Conservation (phyloP, 2,888 invertebrate genomes). For the Cryptus armator region DNA sequence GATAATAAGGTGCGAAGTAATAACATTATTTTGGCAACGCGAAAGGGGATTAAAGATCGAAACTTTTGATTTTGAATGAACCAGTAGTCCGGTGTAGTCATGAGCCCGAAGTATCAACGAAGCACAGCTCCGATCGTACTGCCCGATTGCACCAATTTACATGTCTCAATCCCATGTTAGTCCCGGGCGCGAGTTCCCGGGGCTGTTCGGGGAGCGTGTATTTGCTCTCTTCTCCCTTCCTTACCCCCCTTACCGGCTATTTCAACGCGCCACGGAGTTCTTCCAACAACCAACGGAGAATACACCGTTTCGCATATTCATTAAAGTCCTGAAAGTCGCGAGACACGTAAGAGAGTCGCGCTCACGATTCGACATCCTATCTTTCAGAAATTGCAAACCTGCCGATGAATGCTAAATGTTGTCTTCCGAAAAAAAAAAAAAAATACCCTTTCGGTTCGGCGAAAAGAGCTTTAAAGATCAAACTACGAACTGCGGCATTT, state of each 20-base stretch:
- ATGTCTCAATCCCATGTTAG: constrained; percentile 84
- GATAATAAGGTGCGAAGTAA: background rate
- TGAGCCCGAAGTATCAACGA: constrained; percentile 74
- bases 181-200: constrained; percentile 72
- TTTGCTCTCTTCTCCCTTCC: constrained; percentile 24
- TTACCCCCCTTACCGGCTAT: constrained; percentile 22
- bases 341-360: constrained; percentile 15
- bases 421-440: background rate
- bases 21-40: no score
- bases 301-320: constrained; percentile 77
- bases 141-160: constrained; percentile 84
- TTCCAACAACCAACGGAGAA: constrained; percentile 41
- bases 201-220: constrained; percentile 68
- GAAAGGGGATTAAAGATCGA: background rate
- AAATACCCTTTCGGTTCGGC: background rate
- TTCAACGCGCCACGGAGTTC: constrained; percentile 29
- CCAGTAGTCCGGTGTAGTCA: constrained; percentile 75
- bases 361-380: constrained; percentile 6
- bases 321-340: constrained; percentile 69
- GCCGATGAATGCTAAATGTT: background rate
- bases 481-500: background rate
- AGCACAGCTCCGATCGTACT: constrained; percentile 80
- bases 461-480: background rate
- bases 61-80: constrained; percentile 70
- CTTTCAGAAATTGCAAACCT: constrained; percentile 14